Percentiles rank a stretch among this genome's conserved stretches.
These are phyloP conservation scores for Vesta saturnalis DNA, from an alignment of 2,888 invertebrate species.

Conservation along the genomic window DNA sequence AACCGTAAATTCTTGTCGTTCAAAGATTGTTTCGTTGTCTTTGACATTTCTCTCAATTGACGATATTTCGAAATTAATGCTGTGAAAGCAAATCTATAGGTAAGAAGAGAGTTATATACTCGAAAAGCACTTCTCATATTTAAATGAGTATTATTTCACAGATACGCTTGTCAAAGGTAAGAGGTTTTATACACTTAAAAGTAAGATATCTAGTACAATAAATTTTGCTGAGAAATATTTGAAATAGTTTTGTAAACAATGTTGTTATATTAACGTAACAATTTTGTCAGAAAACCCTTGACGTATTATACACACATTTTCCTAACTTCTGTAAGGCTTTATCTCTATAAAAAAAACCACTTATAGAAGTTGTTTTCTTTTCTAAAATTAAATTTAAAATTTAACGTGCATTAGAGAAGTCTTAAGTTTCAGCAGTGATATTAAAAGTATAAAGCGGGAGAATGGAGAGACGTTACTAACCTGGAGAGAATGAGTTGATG, in stretches of 20 bases:
- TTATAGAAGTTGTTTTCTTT: neutral
- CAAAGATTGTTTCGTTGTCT: neutral
- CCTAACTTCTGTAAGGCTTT: neutral
- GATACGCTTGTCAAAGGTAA: neutral
- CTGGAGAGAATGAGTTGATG: conserved; percentile 13
- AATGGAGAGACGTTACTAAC: conserved; percentile 12
- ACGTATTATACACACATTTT: too few relatives aligned
- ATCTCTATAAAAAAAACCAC: neutral
- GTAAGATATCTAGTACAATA: neutral
- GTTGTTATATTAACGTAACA: neutral
- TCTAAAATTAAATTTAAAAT: conserved; percentile 7
- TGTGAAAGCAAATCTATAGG: neutral
- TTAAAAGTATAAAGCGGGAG: neutral
- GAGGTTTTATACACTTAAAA: too few relatives aligned
- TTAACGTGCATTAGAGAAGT: neutral
- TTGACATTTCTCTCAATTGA: neutral
- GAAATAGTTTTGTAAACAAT: neutral
- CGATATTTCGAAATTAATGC: neutral
- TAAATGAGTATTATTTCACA: too few relatives aligned
- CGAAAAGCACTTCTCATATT: too few relatives aligned
- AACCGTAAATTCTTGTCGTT: neutral
- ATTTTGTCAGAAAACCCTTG: too few relatives aligned
- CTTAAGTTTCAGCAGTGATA: neutral
- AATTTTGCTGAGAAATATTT: neutral
- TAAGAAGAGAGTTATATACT: neutral